Base-by-base conservation (phyloP, 53 echinoderm and acorn worm species). In the Echinarachnius parma region DNA sequence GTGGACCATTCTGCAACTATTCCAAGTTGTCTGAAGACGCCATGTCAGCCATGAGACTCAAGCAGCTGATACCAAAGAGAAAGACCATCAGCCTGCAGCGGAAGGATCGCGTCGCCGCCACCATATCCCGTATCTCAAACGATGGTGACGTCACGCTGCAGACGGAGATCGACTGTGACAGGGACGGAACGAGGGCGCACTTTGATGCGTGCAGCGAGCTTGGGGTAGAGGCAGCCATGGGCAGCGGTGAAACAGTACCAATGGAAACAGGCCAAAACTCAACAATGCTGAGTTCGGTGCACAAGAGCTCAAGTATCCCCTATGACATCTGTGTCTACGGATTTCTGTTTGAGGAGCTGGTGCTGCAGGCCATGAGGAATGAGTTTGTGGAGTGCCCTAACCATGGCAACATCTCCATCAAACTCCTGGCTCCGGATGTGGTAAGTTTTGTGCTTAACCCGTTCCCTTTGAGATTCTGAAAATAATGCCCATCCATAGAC, bases 391-490 rank as follows among this genome's bases (percentile, higher is more conserved):
- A 74, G 19, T 96, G 96, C 62, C 96, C 96, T n/a, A 82, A 59
- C 25, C 96, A 96, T 77, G 96, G 96, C 1, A 59, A 77, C 19
- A 76, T 96, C 21, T 66, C 78, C 4, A 66, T 96, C 58, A 76
- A 65, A 21, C 81, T 83, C n/a, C 64, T 96, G 8, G 90, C 90
- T 23, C 96, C 96, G 24, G 96, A 96, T 96, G 96, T 85, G 82
- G 96, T 96, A 66, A 91, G 96, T 66, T n/a, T n/a, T n/a, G n/a
- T n/a, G n/a, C n/a, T n/a, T n/a, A n/a, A n/a, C n/a, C n/a, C n/a
- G n/a, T n/a, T n/a, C n/a, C n/a, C n/a, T n/a, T n/a, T n/a, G n/a
- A n/a, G n/a, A n/a, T n/a, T n/a, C n/a, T n/a, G n/a, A n/a, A n/a
- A n/a, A n/a, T n/a, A n/a, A n/a, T n/a, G n/a, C n/a, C n/a, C n/a